Base-by-base conservation (phyloP, 2,797 vertebrate species). In the Morus bassanus region DNA sequence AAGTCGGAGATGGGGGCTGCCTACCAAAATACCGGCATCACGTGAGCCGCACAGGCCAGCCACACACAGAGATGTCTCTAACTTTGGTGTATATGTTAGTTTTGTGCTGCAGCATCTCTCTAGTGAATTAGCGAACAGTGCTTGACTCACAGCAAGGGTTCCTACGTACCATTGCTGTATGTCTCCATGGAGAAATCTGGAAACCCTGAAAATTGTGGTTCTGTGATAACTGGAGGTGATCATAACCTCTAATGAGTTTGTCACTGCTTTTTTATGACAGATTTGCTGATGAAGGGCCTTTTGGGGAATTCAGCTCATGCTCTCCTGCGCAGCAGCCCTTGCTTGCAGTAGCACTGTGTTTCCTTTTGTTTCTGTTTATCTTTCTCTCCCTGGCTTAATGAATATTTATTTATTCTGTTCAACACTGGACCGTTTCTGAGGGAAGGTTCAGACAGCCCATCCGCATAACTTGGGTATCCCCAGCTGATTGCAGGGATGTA, bases 381-480 rank as follows among this genome's bases (percentile, higher is more conserved):
- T 75, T 84, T 78, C 31, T 75, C 24, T 54, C 17, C 10, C 18
- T 70, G 33, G 2, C 7, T 65, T 76, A 81, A 75, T 18, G 17
- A 50, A 31, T 73, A 77, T 81, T 89, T 72, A 61, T 64, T 85
- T 75, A 37, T 60, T 78, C 60, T 73, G 5, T 81, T 83, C 8
- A 39, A 43, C 25, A 13, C 3, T 21, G 8, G 14, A 21, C 43
- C 3, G 1, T 78, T 89, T 82, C 54, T 89, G 33, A 82, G 18
- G 37, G 31, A 86, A 89, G 39, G 27, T 54, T 90, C 61, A 78
- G 33, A 37, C 10, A 75, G 9, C 7, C 61, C 37, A 35, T 43
- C 50, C 2, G 1, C 46, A 16, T 46, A 19, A 37, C n/a, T 57
- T 0, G 0, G 27, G 7, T 50, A 50, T 56, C 27, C 24, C 30